Percentiles rank a stretch among this genome's conserved stretches.
Evolutionary conservation across 2,888 invertebrate species (phyloP).

Genomic region (Allacma fusca): DNA sequence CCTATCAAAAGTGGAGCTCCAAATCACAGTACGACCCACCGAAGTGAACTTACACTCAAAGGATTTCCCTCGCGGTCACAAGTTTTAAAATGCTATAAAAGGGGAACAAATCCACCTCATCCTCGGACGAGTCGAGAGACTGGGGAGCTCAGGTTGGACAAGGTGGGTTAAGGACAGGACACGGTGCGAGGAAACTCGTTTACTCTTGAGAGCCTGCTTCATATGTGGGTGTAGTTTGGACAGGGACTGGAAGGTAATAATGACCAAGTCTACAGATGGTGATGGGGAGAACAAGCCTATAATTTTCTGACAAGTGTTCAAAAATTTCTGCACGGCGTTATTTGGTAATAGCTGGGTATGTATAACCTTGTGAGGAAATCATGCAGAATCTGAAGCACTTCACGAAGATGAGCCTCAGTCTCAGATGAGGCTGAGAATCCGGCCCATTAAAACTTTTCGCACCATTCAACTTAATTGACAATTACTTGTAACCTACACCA

Average conservation of each 20-base stretch:
- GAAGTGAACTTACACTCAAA: too few relatives aligned
- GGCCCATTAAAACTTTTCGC: neutral
- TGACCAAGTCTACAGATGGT: conserved; percentile 7
- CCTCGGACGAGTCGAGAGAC: neutral
- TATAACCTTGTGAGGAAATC: neutral
- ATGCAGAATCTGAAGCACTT: neutral
- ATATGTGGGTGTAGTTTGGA: neutral
- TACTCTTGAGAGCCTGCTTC: neutral
- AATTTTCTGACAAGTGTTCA: neutral
- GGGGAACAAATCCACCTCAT: neutral
- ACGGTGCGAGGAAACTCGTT: neutral
- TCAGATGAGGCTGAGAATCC: neutral
- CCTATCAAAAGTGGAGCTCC: too few relatives aligned
- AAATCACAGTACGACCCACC: too few relatives aligned
- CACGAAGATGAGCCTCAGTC: neutral
- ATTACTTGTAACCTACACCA: conserved; percentile 12
- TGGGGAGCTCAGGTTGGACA: neutral
- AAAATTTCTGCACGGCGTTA: neutral
- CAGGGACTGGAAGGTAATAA: neutral
- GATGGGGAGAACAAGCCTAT: neutral
- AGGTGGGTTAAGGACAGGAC: too few relatives aligned
- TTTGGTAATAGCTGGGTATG: neutral
- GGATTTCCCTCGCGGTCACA: too few relatives aligned
- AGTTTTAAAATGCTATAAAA: neutral
- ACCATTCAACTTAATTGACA: neutral